phyloP scores from a whole-genome alignment of 2,888 invertebrate genomes.

The Drosophila affinis region DNA sequence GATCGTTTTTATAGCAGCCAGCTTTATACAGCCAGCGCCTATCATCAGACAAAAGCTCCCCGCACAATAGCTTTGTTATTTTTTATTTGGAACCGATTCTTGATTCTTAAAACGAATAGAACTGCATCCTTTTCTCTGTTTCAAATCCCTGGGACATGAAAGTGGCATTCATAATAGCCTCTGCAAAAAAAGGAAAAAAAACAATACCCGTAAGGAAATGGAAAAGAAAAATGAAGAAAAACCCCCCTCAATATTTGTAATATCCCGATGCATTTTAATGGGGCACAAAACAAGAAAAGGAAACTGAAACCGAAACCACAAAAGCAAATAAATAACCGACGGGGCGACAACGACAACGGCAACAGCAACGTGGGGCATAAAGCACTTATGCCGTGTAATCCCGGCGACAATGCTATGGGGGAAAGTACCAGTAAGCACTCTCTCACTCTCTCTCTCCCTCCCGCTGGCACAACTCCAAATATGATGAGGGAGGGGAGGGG shows the following conservation, averaged over 20 bases:
- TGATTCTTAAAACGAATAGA: neutral
- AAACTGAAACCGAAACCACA: constrained; percentile 9
- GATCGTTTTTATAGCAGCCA: too few relatives aligned
- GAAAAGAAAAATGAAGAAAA: neutral
- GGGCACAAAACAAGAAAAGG: constrained; percentile 18
- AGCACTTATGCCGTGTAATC: constrained; percentile 36
- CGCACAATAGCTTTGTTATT: too few relatives aligned
- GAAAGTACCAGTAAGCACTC: constrained; percentile 45
- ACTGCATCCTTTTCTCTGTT: neutral
- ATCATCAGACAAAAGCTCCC: too few relatives aligned
- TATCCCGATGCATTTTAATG: constrained; percentile 45
- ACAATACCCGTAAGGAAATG: neutral
- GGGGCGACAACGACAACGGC: constrained; percentile 1
- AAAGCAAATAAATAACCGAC: constrained; percentile 45
- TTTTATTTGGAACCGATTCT: neutral
- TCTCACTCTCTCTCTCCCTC: constrained; percentile 1
- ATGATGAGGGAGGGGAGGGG: neutral
- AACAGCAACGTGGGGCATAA: constrained; percentile 7
- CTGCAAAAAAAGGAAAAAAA: neutral
- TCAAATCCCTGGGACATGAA: neutral
- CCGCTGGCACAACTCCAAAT: constrained; percentile 50
- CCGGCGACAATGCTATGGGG: constrained; percentile 21
- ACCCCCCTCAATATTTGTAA: constrained; percentile 15
- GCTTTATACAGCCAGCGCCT: too few relatives aligned
- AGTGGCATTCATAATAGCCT: neutral